Base-by-base conservation (phyloP, 2,888 invertebrate species). In the Stictocephala bisonia region DNA sequence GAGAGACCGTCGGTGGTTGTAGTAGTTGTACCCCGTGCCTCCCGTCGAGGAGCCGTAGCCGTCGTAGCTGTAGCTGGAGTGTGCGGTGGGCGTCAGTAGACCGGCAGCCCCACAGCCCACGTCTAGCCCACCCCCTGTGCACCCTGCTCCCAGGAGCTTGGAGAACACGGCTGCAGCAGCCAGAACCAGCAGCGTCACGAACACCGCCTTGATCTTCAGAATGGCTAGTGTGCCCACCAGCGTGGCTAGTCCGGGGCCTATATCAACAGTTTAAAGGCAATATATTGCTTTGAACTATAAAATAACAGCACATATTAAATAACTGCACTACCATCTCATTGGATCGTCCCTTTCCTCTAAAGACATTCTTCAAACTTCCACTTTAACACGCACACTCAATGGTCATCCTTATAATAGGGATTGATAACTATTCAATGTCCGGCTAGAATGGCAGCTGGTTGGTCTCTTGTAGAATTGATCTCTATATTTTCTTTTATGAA, bases 131-230 rank as follows among this genome's bases (percentile, higher is more conserved):
- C 69, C 18, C 15, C 41, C 70, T 22, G 9, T 2, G 3, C 11
- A 15, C 13, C 44, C 26, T 24, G 31, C 15, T 9, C 70, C 70
- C 2, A 71, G 74, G n/a, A 78, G 27, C 51, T 75, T 75, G 26
- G 78, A 75, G 1, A 78, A 29, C 9, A 76, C 50, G 11, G 76
- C 58, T 13, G 77, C 76, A 6, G 76, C 71, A 13, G 64, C 48
- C 31, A 73, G 72, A 7, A 77, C 68, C 60, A 78, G 44, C 24
- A 78, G 73, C 3, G 77, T 74, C n/a, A 71, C 75, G 27, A 71
- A 24, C 72, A 78, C 71, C 4, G 78, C 77, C 41, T 77, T 77
- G 73, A 78, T 72, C 48, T 78, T 76, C 53, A 76, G 72, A 40
- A 78, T 71, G 1, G 72, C 77, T 74, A 78, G 58, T 9, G 70